Conservation (phyloP, 2,113 vertebrate genomes). For the Jacana jacana region DNA sequence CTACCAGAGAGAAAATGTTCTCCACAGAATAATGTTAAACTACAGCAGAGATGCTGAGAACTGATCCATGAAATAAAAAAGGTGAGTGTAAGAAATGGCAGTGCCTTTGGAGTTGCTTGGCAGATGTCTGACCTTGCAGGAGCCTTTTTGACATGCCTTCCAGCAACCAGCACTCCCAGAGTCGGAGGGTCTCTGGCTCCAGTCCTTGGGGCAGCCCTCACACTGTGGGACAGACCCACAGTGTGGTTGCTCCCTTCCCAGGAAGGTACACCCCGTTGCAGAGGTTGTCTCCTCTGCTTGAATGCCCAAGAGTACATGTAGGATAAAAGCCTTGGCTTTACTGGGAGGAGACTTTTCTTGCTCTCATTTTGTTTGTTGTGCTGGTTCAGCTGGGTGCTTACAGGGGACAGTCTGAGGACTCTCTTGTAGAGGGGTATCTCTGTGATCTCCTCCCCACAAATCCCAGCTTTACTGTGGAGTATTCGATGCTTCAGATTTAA, state of each 20-base stretch:
- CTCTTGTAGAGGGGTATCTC: not conserved
- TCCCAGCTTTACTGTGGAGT: not conserved
- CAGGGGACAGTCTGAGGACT: not conserved
- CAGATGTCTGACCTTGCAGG: not conserved
- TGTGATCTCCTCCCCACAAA: not conserved
- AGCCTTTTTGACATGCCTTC: not conserved
- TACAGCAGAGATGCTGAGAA: not conserved
- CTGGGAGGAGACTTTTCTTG: not conserved
- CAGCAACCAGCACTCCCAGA: not conserved
- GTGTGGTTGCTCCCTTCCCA: not conserved
- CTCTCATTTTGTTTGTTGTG: fast-evolving
- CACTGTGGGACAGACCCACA: fast-evolving
- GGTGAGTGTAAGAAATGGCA: not conserved
- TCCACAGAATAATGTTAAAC: not conserved
- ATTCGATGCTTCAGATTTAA: fast-evolving
- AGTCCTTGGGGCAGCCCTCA: not conserved
- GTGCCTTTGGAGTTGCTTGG: not conserved
- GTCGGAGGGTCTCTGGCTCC: not conserved
- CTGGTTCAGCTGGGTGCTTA: not conserved
- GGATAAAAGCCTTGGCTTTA: not conserved
- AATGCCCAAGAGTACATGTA: too few species aligned
- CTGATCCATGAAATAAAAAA: not conserved
- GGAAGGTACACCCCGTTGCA: not conserved
- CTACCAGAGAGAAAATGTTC: not conserved
- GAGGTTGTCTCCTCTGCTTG: too few species aligned